Evolutionary conservation across 2,797 vertebrate species (phyloP), one percentile per base, ranked within the genome.

Genomic region (Lagodon rhomboides): DNA sequence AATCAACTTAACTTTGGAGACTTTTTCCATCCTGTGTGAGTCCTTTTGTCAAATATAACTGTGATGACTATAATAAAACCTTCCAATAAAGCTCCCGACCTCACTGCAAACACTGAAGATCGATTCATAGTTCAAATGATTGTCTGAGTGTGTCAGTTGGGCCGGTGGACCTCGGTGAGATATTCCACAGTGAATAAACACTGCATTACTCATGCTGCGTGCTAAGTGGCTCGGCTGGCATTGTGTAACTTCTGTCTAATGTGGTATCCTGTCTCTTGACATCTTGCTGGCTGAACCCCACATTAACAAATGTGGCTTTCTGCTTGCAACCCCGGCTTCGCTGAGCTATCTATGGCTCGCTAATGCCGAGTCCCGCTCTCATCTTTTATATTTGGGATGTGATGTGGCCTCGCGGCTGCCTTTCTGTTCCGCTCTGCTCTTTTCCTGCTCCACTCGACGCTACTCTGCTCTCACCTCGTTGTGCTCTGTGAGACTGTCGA

Each of bases 201-300:
- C 56, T 13, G 63, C 78, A 75, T 87, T 77, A 82, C 72, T 92
- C 86, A 82, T 27, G 51, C 78, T 5, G 55, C 4, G 75, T 49
- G 83, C 70, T 73, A 85, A 89, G 87, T 77, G 85, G 88, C 71
- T 68, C 7, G 9, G 79, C 83, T 85, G 82, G 83, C 77, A 85
- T 91, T 92, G 89, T 88, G 84, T 87, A 90, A 91, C 88, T 86
- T 27, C 68, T 80, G 82, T 65, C 69, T 69, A 81, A 79, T 61
- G 79, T 81, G 77, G 58, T 66, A 70, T 82, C 85, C 82, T 73
- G 83, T 87, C 90, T 91, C 90, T 87, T 91, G 88, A 92, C 89
- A 85, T 75, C 75, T 73, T 18, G 73, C 79, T 70, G 88, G 83
- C 84, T 82, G 77, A 81, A 85, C 62, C 79, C 75, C 85, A 49